Base-by-base conservation (phyloP, 30 jellyfish, hydroid and myxozoan genomes). In the Turritopsis dohrnii region DNA sequence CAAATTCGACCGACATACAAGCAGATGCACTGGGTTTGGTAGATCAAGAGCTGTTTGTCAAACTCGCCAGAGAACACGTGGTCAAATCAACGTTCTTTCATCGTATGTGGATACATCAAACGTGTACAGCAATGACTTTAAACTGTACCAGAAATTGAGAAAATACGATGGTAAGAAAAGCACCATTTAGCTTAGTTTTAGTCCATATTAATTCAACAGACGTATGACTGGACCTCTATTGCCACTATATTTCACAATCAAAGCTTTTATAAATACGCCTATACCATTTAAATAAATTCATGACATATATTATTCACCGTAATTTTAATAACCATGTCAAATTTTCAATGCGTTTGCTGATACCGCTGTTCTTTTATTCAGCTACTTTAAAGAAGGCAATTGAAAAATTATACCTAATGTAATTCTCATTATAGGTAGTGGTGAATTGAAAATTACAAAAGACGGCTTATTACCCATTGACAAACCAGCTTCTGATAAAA, bases 391-490 rank as follows among this genome's bases (percentile, higher is more conserved):
- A n/a, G n/a, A n/a, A n/a, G n/a, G n/a, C n/a, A n/a, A n/a, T n/a
- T n/a, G n/a, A n/a, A n/a, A n/a, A n/a, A n/a, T n/a, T n/a, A n/a
- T n/a, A n/a, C n/a, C n/a, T n/a, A n/a, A 41, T 41, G 60, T 3
- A 41, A 41, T 41, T 3, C 5, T 41, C 60, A 41, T 41, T 41
- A 3, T 41, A 41, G 60, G 60, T 3, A 41, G 60, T 41, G 76
- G 76, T 66, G 28, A n/a, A 66, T 3, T 66, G 76, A 66, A 66
- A 26, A 17, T 66, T 25, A 66, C 76, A 66, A 66, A 66, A 66
- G 76, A 66, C 30, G 76, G 17, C 30, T 66, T 66, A 66, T 66
- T 66, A 66, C 76, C 76, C 30, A 26, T 66, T 17, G 76, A 66
- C 29, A n/a, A n/a, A n/a, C 29, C 76, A n/a, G 29, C 28, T 8